Evolutionary conservation across 2,888 invertebrate genomes (phyloP).

Genomic region (Pilophorus perplexus): DNA sequence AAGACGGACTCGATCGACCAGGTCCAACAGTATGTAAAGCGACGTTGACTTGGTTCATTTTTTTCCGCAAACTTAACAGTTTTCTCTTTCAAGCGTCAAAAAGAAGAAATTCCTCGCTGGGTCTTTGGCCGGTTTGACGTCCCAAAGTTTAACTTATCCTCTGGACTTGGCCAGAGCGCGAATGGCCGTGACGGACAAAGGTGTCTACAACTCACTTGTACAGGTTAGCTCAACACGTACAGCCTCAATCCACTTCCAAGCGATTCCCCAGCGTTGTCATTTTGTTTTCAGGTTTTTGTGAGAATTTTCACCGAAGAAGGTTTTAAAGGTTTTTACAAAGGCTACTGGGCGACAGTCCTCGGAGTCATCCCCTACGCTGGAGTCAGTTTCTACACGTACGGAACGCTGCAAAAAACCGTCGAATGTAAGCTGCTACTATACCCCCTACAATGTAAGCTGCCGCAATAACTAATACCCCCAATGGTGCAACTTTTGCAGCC

Average conservation of each 20-base stretch:
- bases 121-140: slow-evolving; percentile 91
- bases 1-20: no score
- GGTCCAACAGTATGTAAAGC: not conserved
- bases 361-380: slow-evolving; percentile 97
- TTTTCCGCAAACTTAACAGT: not conserved
- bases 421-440: slow-evolving; percentile 64
- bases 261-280: not conserved
- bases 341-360: slow-evolving; percentile 83
- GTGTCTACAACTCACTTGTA: slow-evolving; percentile 64
- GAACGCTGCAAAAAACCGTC: slow-evolving; percentile 81
- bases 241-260: not conserved
- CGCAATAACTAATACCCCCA: no score
- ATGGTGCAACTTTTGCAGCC: slow-evolving; percentile 26
- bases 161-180: slow-evolving; percentile 93
- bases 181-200: slow-evolving; percentile 89
- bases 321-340: slow-evolving; percentile 71
- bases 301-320: slow-evolving; percentile 79
- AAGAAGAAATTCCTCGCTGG: slow-evolving; percentile 77
- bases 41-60: not conserved
- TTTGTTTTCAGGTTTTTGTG: slow-evolving; percentile 58
- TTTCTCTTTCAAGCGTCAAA: slow-evolving; percentile 48
- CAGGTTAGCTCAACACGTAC: no score
- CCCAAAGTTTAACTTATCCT: slow-evolving; percentile 92
- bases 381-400: slow-evolving; percentile 95
- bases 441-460: no score